Conservation (phyloP, 1,140 invertebrate species). For the Thaumetopoea pityocampa region DNA sequence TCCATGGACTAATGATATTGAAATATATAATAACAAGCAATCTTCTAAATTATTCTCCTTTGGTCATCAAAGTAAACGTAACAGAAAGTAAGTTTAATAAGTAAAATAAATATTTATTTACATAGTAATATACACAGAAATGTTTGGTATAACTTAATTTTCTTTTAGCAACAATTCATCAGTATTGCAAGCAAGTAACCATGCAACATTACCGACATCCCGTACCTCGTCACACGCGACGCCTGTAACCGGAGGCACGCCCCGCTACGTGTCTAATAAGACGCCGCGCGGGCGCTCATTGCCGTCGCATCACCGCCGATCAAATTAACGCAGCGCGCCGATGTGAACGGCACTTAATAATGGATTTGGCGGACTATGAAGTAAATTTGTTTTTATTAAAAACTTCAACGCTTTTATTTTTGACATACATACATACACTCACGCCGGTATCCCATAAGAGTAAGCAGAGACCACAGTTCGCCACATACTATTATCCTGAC, state of each 20-base stretch:
- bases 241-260: constrained; percentile 40
- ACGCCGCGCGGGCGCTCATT: constrained; percentile 50
- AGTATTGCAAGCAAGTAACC: constrained; percentile 3
- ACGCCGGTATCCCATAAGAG: too few relatives aligned
- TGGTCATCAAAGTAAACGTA: too few relatives aligned
- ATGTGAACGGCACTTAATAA: constrained; percentile 35
- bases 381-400: constrained; percentile 1
- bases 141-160: not conserved
- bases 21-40: too few relatives aligned
- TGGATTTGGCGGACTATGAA: too few relatives aligned
- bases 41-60: too few relatives aligned
- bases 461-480: too few relatives aligned
- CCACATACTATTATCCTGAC: too few relatives aligned
- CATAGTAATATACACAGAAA: not conserved
- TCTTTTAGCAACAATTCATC: constrained; percentile 6
- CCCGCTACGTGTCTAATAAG: constrained; percentile 60
- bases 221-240: constrained; percentile 33
- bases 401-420: not conserved
- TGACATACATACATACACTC: too few relatives aligned
- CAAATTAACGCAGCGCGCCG: constrained; percentile 44
- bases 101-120: too few relatives aligned
- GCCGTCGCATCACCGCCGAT: constrained; percentile 31
- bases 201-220: constrained; percentile 22
- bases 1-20: too few relatives aligned
- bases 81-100: too few relatives aligned